Base-by-base conservation (phyloP, 2,113 vertebrate species). In the Eretmochelys imbricata region DNA sequence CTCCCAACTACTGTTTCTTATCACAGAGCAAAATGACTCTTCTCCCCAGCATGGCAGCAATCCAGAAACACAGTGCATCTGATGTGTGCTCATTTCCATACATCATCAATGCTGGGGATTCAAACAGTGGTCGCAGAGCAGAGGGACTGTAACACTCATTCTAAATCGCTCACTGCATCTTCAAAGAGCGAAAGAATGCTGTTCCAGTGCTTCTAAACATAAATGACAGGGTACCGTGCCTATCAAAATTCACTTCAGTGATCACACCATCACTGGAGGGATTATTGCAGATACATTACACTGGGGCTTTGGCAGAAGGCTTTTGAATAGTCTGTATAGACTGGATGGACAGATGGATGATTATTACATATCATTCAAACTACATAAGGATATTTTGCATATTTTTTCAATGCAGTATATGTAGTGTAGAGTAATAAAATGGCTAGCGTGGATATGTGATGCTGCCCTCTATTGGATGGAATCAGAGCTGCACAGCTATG, bases 21-120 rank as follows among this genome's bases (percentile, higher is more conserved):
- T 89, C 85, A 91, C 27, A 79, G 89, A 88, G 84, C 82, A 65
- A 25, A 72, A 85, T 82, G 55, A 31, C 86, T 87, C 84, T 93
- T 84, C 84, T 88, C 84, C 91, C 46, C 76, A 25, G 51, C 54
- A 51, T 91, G 89, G 90, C 86, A 87, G 59, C 76, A 54, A 46
- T 84, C 81, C 95, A 89, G 76, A 55, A 93, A 81, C 46, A 51
- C 89, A 19, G 35, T 48, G 84, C 50, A 91, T 81, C 53, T 54
- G 46, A 27, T 1, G 1, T 24, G 57, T 48, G 59, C 16, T 65
- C 2, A 10, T n/a, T 62, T 84, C 48, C 82, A 57, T 2, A 0
- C 31, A 29, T 72, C 80, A 48, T 53, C 31, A 65, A 35, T 19
- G 10, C 72, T 31, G 22, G 38, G 57, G 42, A 84, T 65, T 69